Percentiles rank a stretch among this genome's conserved stretches.
Evolutionary conservation across 2,888 invertebrate species (phyloP).

Genomic region (Tetragonula carbonaria): DNA sequence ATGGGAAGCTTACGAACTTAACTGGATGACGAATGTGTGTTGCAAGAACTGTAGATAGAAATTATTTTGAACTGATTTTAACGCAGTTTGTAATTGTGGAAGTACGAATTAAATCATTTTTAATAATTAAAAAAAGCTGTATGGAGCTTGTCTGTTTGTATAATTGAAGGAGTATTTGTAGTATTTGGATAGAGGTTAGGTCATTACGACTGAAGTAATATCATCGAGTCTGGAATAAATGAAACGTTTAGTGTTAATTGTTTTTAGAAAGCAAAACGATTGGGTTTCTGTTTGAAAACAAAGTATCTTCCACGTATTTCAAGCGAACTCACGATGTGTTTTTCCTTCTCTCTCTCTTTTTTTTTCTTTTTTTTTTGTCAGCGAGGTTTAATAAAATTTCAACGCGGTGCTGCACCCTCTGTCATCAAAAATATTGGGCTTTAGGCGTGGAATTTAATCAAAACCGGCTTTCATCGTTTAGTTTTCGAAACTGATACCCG

Average conservation of each 20-base stretch:
- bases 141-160: too few species aligned
- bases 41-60: too few species aligned
- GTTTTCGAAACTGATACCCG: not conserved
- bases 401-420: not conserved
- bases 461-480: slow-evolving; percentile 16
- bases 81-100: too few species aligned
- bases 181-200: too few species aligned
- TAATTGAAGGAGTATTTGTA: too few species aligned
- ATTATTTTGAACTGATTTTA: too few species aligned
- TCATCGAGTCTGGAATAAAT: not conserved
- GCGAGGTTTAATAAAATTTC: slow-evolving; percentile 30
- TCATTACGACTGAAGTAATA: too few species aligned
- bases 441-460: slow-evolving; percentile 32
- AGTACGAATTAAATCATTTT: too few species aligned
- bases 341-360: too few species aligned
- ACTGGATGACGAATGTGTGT: not conserved
- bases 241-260: not conserved
- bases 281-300: not conserved
- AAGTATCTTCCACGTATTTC: slow-evolving; percentile 3
- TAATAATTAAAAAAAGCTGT: too few species aligned
- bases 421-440: slow-evolving; percentile 4
- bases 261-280: not conserved
- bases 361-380: not conserved
- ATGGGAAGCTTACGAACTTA: not conserved
- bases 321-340: not conserved